Evolutionary conservation across 2,888 invertebrate species (phyloP).

Genomic region (Theretra japonica): DNA sequence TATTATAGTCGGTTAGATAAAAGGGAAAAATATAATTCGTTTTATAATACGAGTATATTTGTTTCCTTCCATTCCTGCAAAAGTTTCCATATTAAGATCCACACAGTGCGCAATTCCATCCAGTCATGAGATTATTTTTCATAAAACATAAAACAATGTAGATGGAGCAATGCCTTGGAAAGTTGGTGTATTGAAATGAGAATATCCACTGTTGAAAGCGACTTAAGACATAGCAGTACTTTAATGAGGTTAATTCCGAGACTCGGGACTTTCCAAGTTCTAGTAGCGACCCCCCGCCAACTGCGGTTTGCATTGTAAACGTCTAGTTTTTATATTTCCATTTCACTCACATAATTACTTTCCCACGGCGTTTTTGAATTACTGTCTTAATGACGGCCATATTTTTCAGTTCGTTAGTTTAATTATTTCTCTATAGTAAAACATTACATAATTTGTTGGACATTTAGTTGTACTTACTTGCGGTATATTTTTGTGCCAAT

Average conservation of each 20-base stretch:
- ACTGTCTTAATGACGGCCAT: slow-evolving; percentile 16
- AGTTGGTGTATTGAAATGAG: slow-evolving; percentile 42
- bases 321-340: slow-evolving; percentile 24
- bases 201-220: slow-evolving; percentile 47
- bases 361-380: slow-evolving; percentile 22
- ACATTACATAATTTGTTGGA: neutral
- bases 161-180: slow-evolving; percentile 33
- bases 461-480: neutral
- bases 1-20: too few relatives aligned
- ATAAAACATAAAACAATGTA: slow-evolving; percentile 19
- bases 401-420: slow-evolving; percentile 25
- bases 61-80: too few relatives aligned
- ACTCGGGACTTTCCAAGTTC: slow-evolving; percentile 34
- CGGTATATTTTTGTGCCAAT: neutral
- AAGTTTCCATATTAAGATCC: too few relatives aligned
- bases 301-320: slow-evolving; percentile 23
- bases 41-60: too few relatives aligned
- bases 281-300: neutral
- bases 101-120: too few relatives aligned
- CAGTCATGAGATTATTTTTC: neutral
- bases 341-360: slow-evolving; percentile 25
- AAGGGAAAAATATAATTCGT: too few relatives aligned
- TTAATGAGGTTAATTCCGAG: slow-evolving; percentile 49
- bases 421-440: slow-evolving; percentile 9
- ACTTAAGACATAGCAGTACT: slow-evolving; percentile 41